Conservation (phyloP, 2,888 invertebrate genomes). For the Yponomeuta malinellus region DNA sequence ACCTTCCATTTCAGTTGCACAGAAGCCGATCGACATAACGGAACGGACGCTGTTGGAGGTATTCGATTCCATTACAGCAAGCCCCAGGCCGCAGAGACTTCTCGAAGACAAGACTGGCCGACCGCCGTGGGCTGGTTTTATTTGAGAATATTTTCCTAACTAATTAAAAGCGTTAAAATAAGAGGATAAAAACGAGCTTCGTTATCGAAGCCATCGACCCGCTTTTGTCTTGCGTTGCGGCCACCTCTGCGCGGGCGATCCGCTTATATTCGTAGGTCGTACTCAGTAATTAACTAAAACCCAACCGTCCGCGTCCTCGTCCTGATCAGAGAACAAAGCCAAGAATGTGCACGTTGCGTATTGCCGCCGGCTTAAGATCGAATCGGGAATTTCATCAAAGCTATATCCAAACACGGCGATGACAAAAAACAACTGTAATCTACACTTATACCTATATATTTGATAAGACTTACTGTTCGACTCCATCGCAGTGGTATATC, state of each 20-base stretch:
- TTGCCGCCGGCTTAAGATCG: neutral
- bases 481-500: no score
- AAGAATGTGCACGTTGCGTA: neutral
- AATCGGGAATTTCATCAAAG: no score
- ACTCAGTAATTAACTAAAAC: slow-evolving; percentile 70
- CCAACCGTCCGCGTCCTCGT: slow-evolving; percentile 30
- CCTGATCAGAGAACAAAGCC: slow-evolving; percentile 13
- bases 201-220: slow-evolving; percentile 74
- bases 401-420: no score
- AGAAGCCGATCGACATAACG: slow-evolving; percentile 60
- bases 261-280: slow-evolving; percentile 33
- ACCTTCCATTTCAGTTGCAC: slow-evolving; percentile 54
- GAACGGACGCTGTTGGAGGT: slow-evolving; percentile 17
- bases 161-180: slow-evolving; percentile 75
- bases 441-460: no score
- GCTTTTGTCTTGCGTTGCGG: slow-evolving; percentile 60
- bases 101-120: slow-evolving; percentile 56
- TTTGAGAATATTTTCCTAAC: slow-evolving; percentile 75
- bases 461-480: no score
- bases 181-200: slow-evolving; percentile 69
- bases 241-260: slow-evolving; percentile 52
- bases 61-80: slow-evolving; percentile 49
- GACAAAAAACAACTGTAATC: no score
- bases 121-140: slow-evolving; percentile 60
- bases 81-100: slow-evolving; percentile 50